Evolutionary conservation across 2,113 vertebrate genomes (phyloP), one percentile per base, ranked within the genome.

Genomic region (Strix aluco): DNA sequence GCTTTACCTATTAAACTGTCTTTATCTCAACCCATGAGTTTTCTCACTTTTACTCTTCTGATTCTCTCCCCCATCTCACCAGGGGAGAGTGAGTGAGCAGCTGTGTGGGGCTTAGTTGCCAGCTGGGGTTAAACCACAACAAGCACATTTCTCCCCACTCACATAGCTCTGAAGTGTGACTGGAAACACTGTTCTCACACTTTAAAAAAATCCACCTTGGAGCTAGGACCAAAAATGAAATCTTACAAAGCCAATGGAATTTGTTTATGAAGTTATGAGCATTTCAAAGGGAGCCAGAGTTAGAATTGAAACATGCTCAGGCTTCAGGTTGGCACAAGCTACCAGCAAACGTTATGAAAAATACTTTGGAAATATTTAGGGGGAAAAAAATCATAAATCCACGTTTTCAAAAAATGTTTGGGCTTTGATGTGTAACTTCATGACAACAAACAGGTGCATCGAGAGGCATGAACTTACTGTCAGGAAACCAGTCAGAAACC

Each of bases 381-480:
- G 57, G 6, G 44, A 73, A 55, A 93, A 92, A 26, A 69, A 15
- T 34, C 15, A 69, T 40, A 18, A 81, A 67, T 88, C 51, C 44
- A 36, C 59, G 38, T 54, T 75, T 67, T 52, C 54, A 71, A 71
- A 91, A 83, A 47, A 67, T 2, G 6, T 75, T 72, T 81, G 32
- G 40, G 20, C 46, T 92, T 85, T 2, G 0, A 27, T 27, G 15
- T 40, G 47, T 83, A 62, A 52, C 44, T 90, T 78, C 38, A 59
- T 0, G 0, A 21, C 65, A 75, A 62, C 36, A 34, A 77, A 49
- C 25, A 79, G 65, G 51, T 6, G 0, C 23, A 47, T 0, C 0
- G 4, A 81, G 75, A 73, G 51, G 71, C 11, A 40, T 6, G 3
- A 92, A 80, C 27, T 29, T 69, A 36, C 27, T 47, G 82, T 46